These are phyloP conservation scores for Mus minutoides DNA, from an alignment of 2,797 vertebrate genomes.

Conservation along the genomic window DNA sequence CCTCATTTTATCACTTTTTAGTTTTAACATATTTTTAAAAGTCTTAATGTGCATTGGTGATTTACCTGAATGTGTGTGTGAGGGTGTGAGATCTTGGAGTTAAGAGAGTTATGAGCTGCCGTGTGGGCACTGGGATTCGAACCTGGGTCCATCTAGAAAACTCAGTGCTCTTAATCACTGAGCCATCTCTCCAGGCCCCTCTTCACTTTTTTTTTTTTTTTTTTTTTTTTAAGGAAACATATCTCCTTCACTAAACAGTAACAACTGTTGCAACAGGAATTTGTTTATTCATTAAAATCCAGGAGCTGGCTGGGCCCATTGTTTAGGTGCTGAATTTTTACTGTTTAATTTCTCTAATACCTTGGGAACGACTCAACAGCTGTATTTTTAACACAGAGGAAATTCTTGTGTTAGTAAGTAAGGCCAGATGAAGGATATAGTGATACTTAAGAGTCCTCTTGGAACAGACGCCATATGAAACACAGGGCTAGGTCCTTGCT, in stretches of 20 bases:
- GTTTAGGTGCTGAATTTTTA: slow-evolving; percentile 37
- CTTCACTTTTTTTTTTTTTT: neutral
- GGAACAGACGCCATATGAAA: neutral
- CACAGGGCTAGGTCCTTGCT: neutral
- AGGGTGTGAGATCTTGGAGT: too few relatives aligned
- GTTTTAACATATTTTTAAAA: neutral
- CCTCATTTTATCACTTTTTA: neutral
- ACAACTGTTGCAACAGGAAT: neutral
- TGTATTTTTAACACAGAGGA: slow-evolving; percentile 28
- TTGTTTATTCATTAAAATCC: slow-evolving; percentile 49
- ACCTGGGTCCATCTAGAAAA: too few relatives aligned
- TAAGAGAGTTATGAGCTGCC: too few relatives aligned
- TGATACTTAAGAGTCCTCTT: neutral
- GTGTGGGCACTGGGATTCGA: too few relatives aligned
- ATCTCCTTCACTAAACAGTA: slow-evolving; percentile 11
- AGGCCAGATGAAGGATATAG: neutral
- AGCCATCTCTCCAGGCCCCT: neutral
- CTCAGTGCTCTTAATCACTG: neutral
- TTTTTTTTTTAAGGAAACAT: neutral
- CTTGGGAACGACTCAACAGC: neutral
- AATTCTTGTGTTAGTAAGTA: slow-evolving; percentile 12
- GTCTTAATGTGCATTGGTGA: too few relatives aligned
- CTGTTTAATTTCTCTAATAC: slow-evolving; percentile 36
- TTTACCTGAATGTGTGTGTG: too few relatives aligned
- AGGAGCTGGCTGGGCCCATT: neutral